phyloP scores from a whole-genome alignment of 2,113 vertebrate genomes.

The Ictidomys tridecemlineatus region DNA sequence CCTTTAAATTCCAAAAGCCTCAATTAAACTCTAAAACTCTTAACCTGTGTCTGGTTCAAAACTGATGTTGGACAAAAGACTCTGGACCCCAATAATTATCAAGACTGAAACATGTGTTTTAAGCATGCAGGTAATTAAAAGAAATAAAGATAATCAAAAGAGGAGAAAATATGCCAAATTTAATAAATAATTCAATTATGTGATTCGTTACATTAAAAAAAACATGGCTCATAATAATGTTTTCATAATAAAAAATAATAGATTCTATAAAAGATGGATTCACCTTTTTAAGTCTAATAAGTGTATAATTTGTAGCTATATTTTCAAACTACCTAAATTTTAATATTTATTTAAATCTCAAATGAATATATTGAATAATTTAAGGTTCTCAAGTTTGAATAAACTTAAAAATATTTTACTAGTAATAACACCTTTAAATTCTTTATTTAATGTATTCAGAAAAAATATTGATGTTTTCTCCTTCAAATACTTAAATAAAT shows the following conservation, averaged over 20 bases:
- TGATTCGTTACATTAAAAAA: not conserved
- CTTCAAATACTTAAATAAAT: constrained; percentile 20
- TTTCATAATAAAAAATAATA: constrained; percentile 20
- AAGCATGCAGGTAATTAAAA: not conserved
- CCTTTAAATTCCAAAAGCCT: constrained; percentile 9
- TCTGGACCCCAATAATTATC: not conserved
- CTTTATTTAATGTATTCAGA: not conserved
- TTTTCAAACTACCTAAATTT: not conserved
- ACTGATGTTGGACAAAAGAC: not conserved
- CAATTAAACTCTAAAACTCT: not conserved
- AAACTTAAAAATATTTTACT: constrained; percentile 24
- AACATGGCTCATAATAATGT: not conserved
- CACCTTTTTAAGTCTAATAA: constrained; percentile 30
- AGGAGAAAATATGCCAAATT: not conserved
- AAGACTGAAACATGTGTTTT: not conserved
- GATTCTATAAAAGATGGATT: not conserved
- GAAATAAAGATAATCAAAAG: not conserved
- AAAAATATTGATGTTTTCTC: not conserved
- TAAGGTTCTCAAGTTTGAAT: not conserved
- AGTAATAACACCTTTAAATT: not conserved
- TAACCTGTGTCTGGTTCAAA: not conserved
- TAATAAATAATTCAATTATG: not conserved
- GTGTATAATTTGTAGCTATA: not conserved
- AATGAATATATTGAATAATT: constrained; percentile 30
- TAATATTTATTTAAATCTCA: constrained; percentile 23